Evolutionary conservation across 1,140 invertebrate species (phyloP).

Genomic region (Leptestheria dahalacensis): DNA sequence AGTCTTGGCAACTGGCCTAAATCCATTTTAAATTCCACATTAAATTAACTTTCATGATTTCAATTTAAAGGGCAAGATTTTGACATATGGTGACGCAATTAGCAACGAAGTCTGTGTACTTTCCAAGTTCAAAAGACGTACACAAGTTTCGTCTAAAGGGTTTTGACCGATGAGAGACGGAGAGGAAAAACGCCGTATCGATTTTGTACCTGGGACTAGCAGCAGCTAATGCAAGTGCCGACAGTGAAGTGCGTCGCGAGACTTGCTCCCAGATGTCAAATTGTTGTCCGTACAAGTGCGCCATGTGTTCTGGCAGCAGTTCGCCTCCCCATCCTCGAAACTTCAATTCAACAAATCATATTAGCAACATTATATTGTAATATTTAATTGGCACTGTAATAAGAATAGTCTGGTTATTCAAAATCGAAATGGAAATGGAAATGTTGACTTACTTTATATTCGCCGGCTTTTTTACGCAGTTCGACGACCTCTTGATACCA

Average conservation of each 20-base stretch:
- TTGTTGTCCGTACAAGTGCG: conserved; percentile 60
- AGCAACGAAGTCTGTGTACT: too few species aligned
- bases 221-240: conserved; percentile 71
- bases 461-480: conserved; percentile 73
- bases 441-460: conserved; percentile 65
- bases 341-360: conserved; percentile 42
- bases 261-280: conserved; percentile 77
- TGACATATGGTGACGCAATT: too few species aligned
- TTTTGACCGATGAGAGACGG: too few species aligned
- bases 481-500: conserved; percentile 75
- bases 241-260: conserved; percentile 66
- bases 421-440: too few species aligned
- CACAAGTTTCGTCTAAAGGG: too few species aligned
- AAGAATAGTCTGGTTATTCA: too few species aligned
- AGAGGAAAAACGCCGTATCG: not conserved
- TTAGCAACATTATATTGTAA: too few species aligned
- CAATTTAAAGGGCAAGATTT: too few species aligned
- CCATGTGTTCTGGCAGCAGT: conserved; percentile 58
- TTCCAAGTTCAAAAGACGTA: too few species aligned
- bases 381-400: too few species aligned
- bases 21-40: too few species aligned
- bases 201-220: conserved; percentile 49
- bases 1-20: not conserved
- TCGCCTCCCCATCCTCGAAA: conserved; percentile 78
- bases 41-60: not conserved